These are phyloP conservation scores for Myotis yumanensis DNA, from an alignment of 2,113 vertebrate species.

Conservation along the genomic window DNA sequence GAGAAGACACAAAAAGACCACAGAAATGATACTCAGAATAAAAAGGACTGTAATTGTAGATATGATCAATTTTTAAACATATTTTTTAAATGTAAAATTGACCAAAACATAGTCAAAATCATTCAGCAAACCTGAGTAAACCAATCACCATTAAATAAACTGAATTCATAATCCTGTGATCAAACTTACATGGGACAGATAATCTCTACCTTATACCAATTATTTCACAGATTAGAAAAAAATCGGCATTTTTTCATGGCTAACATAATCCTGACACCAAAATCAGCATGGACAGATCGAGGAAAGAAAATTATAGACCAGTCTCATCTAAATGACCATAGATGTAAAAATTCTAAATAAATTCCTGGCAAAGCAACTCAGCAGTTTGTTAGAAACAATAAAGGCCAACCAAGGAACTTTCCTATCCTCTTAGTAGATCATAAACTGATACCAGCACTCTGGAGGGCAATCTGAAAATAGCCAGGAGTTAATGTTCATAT, in stretches of 20 bases:
- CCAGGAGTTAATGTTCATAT: background rate
- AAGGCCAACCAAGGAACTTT: background rate
- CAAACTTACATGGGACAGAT: background rate
- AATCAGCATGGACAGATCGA: background rate
- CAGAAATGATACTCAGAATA: background rate
- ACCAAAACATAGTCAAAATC: background rate
- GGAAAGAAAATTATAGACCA: background rate
- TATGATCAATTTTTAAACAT: background rate
- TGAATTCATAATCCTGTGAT: background rate
- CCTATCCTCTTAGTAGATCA: background rate
- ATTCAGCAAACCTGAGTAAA: background rate
- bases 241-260: background rate
- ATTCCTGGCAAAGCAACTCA: background rate
- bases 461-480: background rate
- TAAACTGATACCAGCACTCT: background rate
- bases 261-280: background rate
- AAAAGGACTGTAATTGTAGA: background rate
- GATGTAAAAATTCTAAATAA: background rate
- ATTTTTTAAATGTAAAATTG: background rate
- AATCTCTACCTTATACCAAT: background rate
- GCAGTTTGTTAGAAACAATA: background rate
- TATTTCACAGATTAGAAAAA: background rate
- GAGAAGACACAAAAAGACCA: background rate
- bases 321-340: background rate
- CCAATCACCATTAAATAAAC: background rate